phyloP scores from a whole-genome alignment of 2,113 vertebrate genomes.

The Sterna hirundo region DNA sequence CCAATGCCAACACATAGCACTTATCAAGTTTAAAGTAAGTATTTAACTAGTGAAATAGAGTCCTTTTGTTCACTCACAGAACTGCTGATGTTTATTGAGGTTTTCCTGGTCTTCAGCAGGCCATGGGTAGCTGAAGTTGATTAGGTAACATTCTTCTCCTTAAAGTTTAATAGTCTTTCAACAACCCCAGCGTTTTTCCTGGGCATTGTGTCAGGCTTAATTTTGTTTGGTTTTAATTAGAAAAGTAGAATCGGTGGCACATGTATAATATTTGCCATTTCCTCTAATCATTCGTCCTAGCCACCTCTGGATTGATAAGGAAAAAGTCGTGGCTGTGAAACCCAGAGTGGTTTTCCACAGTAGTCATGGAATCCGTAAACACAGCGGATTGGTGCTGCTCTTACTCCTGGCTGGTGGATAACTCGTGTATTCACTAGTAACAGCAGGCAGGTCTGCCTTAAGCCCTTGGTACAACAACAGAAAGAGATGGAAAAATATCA shows the following conservation, averaged over 20 bases:
- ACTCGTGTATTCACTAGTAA: rapidly evolving
- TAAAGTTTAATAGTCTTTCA: not conserved
- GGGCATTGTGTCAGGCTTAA: not conserved
- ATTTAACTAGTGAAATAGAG: not conserved
- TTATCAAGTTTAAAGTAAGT: not conserved
- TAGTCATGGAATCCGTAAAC: not conserved
- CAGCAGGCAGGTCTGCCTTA: not conserved
- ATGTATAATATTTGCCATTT: not conserved
- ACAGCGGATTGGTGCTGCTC: rapidly evolving
- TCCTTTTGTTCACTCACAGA: not conserved
- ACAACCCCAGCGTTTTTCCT: not conserved
- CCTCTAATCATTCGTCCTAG: not conserved
- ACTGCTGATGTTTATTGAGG: not conserved
- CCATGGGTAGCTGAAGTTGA: not conserved
- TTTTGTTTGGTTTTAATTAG: not conserved
- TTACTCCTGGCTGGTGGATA: rapidly evolving
- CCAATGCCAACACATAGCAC: not conserved
- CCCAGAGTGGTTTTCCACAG: rapidly evolving
- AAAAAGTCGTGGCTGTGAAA: not conserved
- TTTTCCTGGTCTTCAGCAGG: not conserved
- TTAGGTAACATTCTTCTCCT: not conserved
- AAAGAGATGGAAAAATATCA: not conserved
- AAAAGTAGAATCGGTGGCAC: not conserved
- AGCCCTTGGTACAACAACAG: not conserved
- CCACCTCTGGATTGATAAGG: not conserved